These are phyloP conservation scores for Zoanthus gigantus DNA, from an alignment of 92 coral and sea anemone species.

Conservation along the genomic window DNA sequence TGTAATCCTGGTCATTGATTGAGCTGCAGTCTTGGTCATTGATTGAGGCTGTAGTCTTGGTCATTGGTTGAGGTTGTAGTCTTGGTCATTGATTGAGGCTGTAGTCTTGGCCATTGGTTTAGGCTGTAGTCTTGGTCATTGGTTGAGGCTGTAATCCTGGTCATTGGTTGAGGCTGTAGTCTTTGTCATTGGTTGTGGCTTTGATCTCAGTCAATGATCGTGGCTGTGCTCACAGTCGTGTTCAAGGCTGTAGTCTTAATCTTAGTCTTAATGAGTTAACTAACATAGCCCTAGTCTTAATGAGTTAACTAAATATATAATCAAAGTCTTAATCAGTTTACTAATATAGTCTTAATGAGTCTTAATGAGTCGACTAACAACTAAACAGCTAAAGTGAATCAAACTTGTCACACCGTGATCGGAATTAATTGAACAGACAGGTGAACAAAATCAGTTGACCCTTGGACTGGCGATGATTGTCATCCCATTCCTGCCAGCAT, in stretches of 20 bases:
- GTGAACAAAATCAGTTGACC: constrained; percentile 51
- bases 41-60: too few relatives aligned
- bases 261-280: too few relatives aligned
- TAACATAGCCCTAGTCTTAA: too few relatives aligned
- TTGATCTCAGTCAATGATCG: background rate
- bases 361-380: background rate
- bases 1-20: too few relatives aligned
- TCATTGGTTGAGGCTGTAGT: background rate
- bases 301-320: too few relatives aligned
- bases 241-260: too few relatives aligned
- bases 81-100: background rate
- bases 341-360: background rate
- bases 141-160: background rate
- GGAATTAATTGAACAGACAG: constrained; percentile 24
- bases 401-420: background rate
- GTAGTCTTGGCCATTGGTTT: background rate
- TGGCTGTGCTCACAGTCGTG: background rate
- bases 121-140: background rate
- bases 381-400: background rate
- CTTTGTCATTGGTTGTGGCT: background rate
- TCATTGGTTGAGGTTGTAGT: background rate
- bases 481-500: constrained; percentile 92
- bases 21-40: too few relatives aligned
- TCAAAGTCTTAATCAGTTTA: too few relatives aligned
- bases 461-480: constrained; percentile 70